Conservation (phyloP, 2,113 vertebrate genomes). For the Steatornis caripensis region DNA sequence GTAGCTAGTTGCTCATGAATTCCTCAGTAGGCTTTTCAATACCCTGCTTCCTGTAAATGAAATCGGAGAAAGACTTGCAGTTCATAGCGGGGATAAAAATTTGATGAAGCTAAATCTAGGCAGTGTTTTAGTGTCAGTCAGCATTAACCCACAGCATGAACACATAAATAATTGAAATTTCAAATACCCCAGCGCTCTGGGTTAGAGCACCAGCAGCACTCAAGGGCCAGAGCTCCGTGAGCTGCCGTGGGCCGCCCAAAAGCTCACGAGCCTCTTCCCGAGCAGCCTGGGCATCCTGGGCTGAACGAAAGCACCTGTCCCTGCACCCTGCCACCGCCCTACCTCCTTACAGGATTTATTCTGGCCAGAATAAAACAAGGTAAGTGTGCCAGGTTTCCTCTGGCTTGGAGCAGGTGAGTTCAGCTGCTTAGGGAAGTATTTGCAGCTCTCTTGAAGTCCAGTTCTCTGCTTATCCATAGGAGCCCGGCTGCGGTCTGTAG, state of each 20-base stretch:
- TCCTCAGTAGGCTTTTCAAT: slow-evolving; percentile 56
- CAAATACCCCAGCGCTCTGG: slow-evolving; percentile 63
- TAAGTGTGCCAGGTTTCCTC: neutral
- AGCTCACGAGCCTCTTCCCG: neutral
- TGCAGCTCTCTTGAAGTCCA: neutral
- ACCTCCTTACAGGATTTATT: neutral
- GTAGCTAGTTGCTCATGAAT: slow-evolving; percentile 55
- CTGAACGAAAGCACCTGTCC: neutral
- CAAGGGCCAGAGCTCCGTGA: neutral
- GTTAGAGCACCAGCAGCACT: neutral
- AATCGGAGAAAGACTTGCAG: slow-evolving; percentile 69
- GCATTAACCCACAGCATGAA: slow-evolving; percentile 86
- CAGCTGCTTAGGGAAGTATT: neutral
- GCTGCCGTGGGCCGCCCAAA: neutral
- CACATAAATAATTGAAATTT: slow-evolving; percentile 85
- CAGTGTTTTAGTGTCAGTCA: slow-evolving; percentile 94
- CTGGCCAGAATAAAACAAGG: neutral
- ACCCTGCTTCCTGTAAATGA: slow-evolving; percentile 59
- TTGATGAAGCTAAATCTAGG: slow-evolving; percentile 92
- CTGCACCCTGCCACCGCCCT: neutral
- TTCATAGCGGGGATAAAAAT: slow-evolving; percentile 81
- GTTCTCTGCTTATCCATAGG: accelerated
- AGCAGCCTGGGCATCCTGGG: neutral
- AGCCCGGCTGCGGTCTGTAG: neutral
- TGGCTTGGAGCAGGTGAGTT: neutral